Conservation (phyloP, 2,888 invertebrate genomes). For the Macaria liturata region DNA sequence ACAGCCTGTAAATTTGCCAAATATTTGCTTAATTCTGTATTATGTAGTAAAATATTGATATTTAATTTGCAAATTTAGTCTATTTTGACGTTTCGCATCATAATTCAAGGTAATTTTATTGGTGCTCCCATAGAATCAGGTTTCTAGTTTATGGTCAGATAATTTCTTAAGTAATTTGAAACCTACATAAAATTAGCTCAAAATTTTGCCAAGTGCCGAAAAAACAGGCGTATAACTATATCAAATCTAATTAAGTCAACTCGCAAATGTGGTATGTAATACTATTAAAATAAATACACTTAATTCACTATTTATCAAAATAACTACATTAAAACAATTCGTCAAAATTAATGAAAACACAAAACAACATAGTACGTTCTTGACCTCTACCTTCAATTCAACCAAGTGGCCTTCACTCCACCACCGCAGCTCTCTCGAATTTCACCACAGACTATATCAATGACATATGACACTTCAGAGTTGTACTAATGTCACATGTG, state of each 20-base stretch:
- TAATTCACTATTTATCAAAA: no score
- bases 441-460: slow-evolving; percentile 40
- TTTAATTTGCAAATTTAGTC: slow-evolving; percentile 8
- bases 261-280: no score
- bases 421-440: slow-evolving; percentile 35
- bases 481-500: no score
- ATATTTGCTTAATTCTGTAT: slow-evolving; percentile 10
- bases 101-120: slow-evolving; percentile 1
- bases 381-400: slow-evolving; percentile 12
- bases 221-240: no score
- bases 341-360: no score
- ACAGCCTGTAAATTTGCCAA: slow-evolving; percentile 16
- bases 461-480: slow-evolving; percentile 21
- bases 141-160: no score
- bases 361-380: slow-evolving; percentile 1
- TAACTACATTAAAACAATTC: no score
- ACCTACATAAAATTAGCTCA: no score
- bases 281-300: no score
- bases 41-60: slow-evolving; percentile 10
- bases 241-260: no score
- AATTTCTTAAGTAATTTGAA: no score
- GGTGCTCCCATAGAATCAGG: slow-evolving; percentile 1
- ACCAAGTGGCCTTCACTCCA: slow-evolving; percentile 19
- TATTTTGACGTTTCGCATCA: neutral
- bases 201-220: no score